Base-by-base conservation (phyloP, 2,113 vertebrate species). In the Pagrus major region DNA sequence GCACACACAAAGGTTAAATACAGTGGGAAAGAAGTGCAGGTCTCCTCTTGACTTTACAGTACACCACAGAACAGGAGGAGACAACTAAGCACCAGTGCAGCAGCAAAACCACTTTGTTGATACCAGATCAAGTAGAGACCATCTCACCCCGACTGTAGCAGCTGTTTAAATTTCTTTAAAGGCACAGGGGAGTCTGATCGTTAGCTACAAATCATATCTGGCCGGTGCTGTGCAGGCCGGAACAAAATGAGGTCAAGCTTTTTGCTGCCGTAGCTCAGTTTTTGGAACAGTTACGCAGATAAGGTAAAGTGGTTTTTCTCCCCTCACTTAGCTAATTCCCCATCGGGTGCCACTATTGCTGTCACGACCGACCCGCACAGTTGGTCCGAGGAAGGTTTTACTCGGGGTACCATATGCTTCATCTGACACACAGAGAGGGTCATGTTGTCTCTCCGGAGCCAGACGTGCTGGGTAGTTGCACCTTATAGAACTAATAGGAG, bases 151-250 rank as follows among this genome's bases (percentile, higher is more conserved):
- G 25, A 51, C 9, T 64, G 68, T 33, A 29, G 20, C 44, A 42
- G 44, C 31, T 56, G 29, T 42, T 61, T 2, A 39, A 18, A 23
- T 56, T 10, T 61, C 25, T 44, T 82, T 31, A 47, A 60, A 54
- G 14, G 4, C 33, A 9, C 27, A 37, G 9, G 44, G 14, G 71
- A 68, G 70, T 37, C 54, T 14, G 37, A 54, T 59, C 60, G n/a
- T 60, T 14, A 18, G 56, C 56, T 54, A 59, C 78, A 86, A 65
- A 80, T 88, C 69, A 59, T n/a, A 35, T 68, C 75, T 80, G 78
- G 52, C 75, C 42, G 29, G 29, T 79, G 56, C 33, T 23, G 31
- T 15, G 47, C 5, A 23, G 8, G 29, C 31, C 46, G 74, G 75
- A 76, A 68, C 3, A 27, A 73, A 74, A 56, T n/a, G 23, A 72